Evolutionary conservation across 2,797 vertebrate species (phyloP).

Genomic region (Darevskia nairensis): DNA sequence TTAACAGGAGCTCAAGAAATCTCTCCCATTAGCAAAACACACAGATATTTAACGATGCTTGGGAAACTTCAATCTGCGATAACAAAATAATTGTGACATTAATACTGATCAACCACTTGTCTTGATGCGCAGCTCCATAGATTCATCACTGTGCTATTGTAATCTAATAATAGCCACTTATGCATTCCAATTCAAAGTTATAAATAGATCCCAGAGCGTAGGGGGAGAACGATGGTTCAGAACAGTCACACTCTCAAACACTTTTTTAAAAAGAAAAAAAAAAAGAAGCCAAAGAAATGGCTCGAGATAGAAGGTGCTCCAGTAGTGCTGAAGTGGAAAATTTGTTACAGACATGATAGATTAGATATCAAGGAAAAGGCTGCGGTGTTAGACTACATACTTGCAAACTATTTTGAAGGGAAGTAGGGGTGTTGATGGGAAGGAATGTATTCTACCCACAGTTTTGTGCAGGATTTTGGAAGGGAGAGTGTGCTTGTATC

Average conservation of each 20-base stretch:
- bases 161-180: conserved; percentile 33
- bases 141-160: conserved; percentile 34
- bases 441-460: background rate
- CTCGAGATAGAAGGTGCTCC: conserved; percentile 10
- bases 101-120: conserved; percentile 26
- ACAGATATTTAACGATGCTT: conserved; percentile 19
- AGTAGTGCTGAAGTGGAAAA: conserved; percentile 7
- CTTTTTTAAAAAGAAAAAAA: background rate
- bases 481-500: background rate
- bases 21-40: conserved; percentile 31
- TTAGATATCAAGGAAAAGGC: conserved; percentile 17
- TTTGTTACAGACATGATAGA: conserved; percentile 16
- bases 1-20: background rate
- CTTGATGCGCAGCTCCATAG: conserved; percentile 16
- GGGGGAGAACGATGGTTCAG: conserved; percentile 11
- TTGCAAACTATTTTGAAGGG: background rate
- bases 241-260: background rate
- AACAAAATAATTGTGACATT: conserved; percentile 40
- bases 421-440: too few species aligned
- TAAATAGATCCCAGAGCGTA: conserved; percentile 3
- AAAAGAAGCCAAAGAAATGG: background rate
- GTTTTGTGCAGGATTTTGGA: conserved; percentile 33
- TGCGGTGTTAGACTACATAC: background rate
- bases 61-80: conserved; percentile 25
- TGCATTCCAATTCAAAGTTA: background rate